Conservation (phyloP, 2,797 vertebrate species). For the Enteromius radiatus region DNA sequence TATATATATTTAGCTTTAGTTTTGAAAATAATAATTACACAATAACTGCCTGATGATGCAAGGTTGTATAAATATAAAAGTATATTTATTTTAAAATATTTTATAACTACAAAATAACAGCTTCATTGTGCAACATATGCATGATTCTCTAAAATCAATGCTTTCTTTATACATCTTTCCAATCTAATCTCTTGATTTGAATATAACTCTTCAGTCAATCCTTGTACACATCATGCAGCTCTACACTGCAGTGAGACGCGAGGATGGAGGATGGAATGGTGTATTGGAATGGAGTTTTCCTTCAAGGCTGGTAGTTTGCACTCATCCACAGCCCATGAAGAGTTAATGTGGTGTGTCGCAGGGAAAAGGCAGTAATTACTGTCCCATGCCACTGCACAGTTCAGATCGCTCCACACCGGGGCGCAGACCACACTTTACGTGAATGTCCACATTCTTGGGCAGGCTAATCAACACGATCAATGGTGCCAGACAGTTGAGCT, state of each 20-base stretch:
- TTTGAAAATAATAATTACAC: neutral
- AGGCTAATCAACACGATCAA: conserved; percentile 63
- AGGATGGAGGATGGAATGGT: conserved; percentile 7
- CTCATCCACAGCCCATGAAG: conserved; percentile 63
- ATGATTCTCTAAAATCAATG: conserved; percentile 1
- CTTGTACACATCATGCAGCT: conserved; percentile 2
- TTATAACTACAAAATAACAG: conserved; percentile 14
- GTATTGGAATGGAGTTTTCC: conserved; percentile 65
- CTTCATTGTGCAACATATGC: neutral
- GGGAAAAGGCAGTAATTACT: conserved; percentile 67
- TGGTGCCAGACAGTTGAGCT: conserved; percentile 68
- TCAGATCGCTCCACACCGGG: conserved; percentile 64
- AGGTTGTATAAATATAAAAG: too few relatives aligned
- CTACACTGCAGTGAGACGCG: conserved; percentile 18
- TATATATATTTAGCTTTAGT: too few relatives aligned
- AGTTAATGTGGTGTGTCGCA: conserved; percentile 71
- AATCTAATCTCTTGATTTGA: conserved; percentile 4
- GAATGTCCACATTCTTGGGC: conserved; percentile 65
- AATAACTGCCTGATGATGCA: neutral
- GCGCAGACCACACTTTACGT: conserved; percentile 65
- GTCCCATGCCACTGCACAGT: conserved; percentile 67
- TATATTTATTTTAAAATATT: neutral
- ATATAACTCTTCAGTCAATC: conserved; percentile 19
- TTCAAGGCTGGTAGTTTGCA: conserved; percentile 69
- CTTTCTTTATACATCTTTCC: neutral